Evolutionary conservation across 2,113 vertebrate genomes (phyloP).

Genomic region (Siphamia tubifer): DNA sequence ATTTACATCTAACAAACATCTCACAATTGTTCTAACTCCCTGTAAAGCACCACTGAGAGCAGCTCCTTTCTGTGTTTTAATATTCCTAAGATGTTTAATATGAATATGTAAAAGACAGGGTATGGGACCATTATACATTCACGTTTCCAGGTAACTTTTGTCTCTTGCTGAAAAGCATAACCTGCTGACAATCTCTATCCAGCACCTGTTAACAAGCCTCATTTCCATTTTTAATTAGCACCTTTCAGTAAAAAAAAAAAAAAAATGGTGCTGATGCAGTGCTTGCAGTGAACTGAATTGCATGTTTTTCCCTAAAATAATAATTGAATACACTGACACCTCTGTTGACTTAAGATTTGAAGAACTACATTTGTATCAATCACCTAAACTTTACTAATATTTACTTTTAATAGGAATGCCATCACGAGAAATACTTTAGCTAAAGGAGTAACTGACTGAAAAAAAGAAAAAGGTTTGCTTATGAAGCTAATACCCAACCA

Average conservation of each 20-base stretch:
- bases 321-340: slow-evolving; percentile 31
- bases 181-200: neutral
- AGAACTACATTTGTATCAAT: slow-evolving; percentile 14
- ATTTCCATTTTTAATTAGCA: slow-evolving; percentile 69
- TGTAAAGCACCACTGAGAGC: too few species aligned
- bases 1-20: too few species aligned
- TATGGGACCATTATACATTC: too few species aligned
- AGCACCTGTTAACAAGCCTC: slow-evolving; percentile 18
- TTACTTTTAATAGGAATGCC: neutral
- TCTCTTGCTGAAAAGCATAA: neutral
- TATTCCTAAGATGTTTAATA: too few species aligned
- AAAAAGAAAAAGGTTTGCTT: too few species aligned
- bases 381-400: slow-evolving; percentile 1
- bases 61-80: too few species aligned
- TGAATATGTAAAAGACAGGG: too few species aligned
- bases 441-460: too few species aligned
- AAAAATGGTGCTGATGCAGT: slow-evolving; percentile 1
- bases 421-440: too few species aligned
- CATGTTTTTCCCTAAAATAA: slow-evolving; percentile 9
- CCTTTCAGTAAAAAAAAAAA: slow-evolving; percentile 43
- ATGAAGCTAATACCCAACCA: too few species aligned
- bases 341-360: slow-evolving; percentile 29
- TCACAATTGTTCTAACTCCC: too few species aligned
- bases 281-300: neutral
- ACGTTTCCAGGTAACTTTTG: too few species aligned